Percentiles rank a stretch among this genome's conserved stretches.
Evolutionary conservation across 37 sponge, comb jelly and placozoan species (phyloP).

Genomic region (Amphimedon queenslandica): DNA sequence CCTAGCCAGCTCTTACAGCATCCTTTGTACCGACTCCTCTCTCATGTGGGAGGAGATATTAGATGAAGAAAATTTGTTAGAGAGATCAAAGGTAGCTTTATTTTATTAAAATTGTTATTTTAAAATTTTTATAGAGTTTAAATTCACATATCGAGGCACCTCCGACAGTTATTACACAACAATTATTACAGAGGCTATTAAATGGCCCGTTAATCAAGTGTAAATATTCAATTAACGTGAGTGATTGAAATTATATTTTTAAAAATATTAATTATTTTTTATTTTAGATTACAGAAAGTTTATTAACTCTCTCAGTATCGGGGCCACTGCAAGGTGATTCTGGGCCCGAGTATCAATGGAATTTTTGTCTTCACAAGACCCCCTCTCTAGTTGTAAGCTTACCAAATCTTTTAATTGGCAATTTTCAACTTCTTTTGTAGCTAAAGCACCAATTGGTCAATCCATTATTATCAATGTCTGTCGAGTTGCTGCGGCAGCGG

Average conservation of each 20-base stretch:
- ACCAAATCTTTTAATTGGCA: slow-evolving; percentile 1
- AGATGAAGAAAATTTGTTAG: slow-evolving; percentile 10
- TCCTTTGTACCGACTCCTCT: slow-evolving; percentile 34
- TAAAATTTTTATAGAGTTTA: slow-evolving; percentile 11
- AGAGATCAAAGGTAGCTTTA: slow-evolving; percentile 19
- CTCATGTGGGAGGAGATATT: slow-evolving; percentile 43
- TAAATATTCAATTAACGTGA: background rate
- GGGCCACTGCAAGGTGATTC: slow-evolving; percentile 10
- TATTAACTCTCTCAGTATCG: slow-evolving; percentile 7
- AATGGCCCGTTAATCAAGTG: background rate
- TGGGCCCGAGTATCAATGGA: slow-evolving; percentile 55
- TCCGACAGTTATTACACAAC: slow-evolving; percentile 20
- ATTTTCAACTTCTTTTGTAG: slow-evolving; percentile 3
- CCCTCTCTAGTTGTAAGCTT: slow-evolving; percentile 6
- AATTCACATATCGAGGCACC: slow-evolving; percentile 74
- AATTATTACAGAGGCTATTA: background rate
- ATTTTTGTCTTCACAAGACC: slow-evolving; percentile 21
- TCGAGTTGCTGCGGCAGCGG: slow-evolving; percentile 47
- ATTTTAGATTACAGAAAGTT: background rate
- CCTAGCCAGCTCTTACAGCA: slow-evolving; percentile 31
- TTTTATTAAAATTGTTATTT: background rate
- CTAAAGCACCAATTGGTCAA: slow-evolving; percentile 30
- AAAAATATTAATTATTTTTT: background rate
- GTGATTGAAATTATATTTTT: background rate
- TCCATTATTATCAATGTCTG: slow-evolving; percentile 47